A percentile compares a stretch with the other conserved stretches of the same genome.
phyloP scores from a whole-genome alignment of 2,888 invertebrate genomes.

The Leucozona laternaria region DNA sequence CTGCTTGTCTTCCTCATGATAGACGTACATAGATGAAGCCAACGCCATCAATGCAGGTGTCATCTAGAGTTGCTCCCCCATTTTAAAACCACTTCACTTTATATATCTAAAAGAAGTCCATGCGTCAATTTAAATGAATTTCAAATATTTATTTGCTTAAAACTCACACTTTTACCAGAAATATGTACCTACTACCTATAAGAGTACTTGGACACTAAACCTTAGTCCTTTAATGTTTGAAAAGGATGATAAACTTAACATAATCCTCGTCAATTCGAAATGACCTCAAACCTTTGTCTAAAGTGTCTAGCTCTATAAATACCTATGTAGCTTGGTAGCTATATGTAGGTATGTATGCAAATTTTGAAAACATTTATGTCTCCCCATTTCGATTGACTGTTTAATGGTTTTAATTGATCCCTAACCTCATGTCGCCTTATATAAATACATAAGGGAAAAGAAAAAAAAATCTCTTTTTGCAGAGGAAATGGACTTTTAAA shows the following conservation, averaged over 20 bases:
- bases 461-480: neutral
- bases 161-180: conserved; percentile 12
- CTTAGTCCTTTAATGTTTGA: conserved; percentile 11
- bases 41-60: conserved; percentile 17
- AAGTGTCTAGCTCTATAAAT: neutral
- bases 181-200: neutral
- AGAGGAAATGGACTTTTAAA: conserved; percentile 64
- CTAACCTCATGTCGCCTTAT: conserved; percentile 37
- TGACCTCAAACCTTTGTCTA: neutral
- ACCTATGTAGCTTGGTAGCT: neutral
- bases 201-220: neutral
- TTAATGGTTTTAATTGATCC: conserved; percentile 59
- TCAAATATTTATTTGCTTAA: conserved; percentile 29
- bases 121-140: conserved; percentile 28
- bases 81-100: conserved; percentile 1
- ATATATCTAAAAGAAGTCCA: conserved; percentile 1
- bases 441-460: neutral
- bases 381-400: conserved; percentile 38
- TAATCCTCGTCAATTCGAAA: conserved; percentile 44
- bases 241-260: neutral
- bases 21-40: neutral
- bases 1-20: conserved; percentile 10
- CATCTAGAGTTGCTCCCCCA: conserved; percentile 1
- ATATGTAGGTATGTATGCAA: neutral
- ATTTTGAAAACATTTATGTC: conserved; percentile 3